Conservation (phyloP, 2,113 vertebrate species). For the Seriola aureovittata region DNA sequence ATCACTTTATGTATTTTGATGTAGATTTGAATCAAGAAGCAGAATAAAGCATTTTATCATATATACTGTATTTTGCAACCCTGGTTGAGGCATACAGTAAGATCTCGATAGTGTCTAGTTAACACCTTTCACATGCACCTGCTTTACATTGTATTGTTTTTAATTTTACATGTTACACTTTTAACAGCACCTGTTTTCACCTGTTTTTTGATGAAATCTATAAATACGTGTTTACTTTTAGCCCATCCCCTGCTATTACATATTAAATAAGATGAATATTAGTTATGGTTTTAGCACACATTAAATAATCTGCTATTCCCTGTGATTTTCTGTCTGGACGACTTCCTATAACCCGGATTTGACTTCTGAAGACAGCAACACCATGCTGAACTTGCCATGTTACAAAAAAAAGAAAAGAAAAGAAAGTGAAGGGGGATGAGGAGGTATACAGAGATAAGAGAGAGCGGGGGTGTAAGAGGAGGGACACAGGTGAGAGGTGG, state of each 20-base stretch:
- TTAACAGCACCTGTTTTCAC: not conserved
- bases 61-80: too few relatives aligned
- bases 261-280: too few relatives aligned
- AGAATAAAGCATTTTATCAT: too few relatives aligned
- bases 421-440: not conserved
- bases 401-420: slow-evolving; percentile 6
- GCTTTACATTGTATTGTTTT: not conserved
- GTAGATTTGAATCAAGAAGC: too few relatives aligned
- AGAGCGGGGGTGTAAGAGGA: not conserved
- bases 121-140: not conserved
- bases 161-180: slow-evolving; percentile 3
- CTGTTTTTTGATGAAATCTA: not conserved
- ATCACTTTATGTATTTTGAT: too few relatives aligned
- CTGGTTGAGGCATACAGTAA: too few relatives aligned
- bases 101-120: too few relatives aligned
- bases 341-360: not conserved
- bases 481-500: slow-evolving; percentile 5
- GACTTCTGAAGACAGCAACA: not conserved
- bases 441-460: not conserved
- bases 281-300: too few relatives aligned
- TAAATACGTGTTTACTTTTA: not conserved
- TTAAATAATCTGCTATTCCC: not conserved
- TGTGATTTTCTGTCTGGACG: not conserved
- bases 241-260: too few relatives aligned
- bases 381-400: not conserved